Base-by-base conservation (phyloP, 2,888 invertebrate genomes). In the Dilophus febrilis region DNA sequence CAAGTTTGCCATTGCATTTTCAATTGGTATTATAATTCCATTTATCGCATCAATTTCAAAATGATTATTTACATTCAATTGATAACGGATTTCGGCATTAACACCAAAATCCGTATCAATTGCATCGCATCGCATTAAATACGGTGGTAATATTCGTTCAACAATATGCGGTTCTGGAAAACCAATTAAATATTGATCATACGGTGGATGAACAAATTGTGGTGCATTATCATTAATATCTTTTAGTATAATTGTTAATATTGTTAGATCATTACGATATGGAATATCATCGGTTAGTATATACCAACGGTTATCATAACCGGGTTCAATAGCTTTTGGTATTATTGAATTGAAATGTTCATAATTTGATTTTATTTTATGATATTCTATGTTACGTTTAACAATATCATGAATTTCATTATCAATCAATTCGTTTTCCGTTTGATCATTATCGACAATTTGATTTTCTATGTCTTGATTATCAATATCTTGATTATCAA, bases 191-290 rank as follows among this genome's bases (percentile, higher is more conserved):
- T 22, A 22, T 7, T 38, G 19, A 27, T 42, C 37, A 5, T 28
- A 19, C 8, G 44, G 36, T 22, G 49, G 47, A 38, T 45, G 36
- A 6, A 22, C 8, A 40, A 55, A 53, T 34, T 49, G 41, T 4
- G 55, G 55, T 7, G 38, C 34, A 45, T 55, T 51, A 40, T 54
- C 53, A 38, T 55, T 55, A 7, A 51, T 45, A 42, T 55, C 54
- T 12, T 49, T 46, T 11, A 55, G 46, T 10, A 49, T 47, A 4
- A 55, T 37, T 12, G 46, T 42, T 13, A 55, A 35, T 16, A 49
- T 41, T 16, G 50, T 53, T 12, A 43, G 40, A 29, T 48, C 46
- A 17, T 47, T 44, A 5, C 48, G 16, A 35, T 48, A 51, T 4
- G 38, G 18, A 32, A 53, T 52, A 36, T 51, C 51, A 4, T 48